Evolutionary conservation across 1,140 invertebrate species (phyloP).

Genomic region (Lanistes nyassanus): DNA sequence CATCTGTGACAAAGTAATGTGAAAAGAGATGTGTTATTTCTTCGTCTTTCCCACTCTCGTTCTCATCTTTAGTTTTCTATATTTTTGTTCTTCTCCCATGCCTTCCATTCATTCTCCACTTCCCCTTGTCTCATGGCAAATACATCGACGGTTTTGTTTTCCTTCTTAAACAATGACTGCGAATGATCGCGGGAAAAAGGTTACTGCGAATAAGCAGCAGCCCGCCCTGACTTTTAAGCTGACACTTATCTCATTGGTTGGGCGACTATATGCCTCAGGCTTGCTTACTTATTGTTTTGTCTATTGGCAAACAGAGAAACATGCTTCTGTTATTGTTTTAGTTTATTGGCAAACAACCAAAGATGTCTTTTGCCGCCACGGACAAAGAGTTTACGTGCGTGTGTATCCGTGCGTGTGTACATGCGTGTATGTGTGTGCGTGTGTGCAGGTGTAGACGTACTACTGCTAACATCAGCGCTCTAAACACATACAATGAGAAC

Average conservation of each 20-base stretch:
- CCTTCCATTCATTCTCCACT: not conserved
- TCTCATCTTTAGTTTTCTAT: constrained; percentile 11
- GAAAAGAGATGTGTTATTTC: no score
- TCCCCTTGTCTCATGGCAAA: not conserved
- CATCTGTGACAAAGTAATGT: not conserved
- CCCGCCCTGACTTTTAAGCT: not conserved
- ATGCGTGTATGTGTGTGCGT: constrained; percentile 16
- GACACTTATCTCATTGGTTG: not conserved
- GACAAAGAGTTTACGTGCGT: not conserved
- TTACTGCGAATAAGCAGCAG: not conserved
- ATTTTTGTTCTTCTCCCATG: constrained; percentile 5
- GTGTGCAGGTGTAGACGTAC: constrained; percentile 12
- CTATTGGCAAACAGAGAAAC: no score
- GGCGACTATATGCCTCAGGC: not conserved
- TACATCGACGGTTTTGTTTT: not conserved
- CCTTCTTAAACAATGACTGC: not conserved
- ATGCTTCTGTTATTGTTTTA: no score
- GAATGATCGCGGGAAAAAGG: not conserved
- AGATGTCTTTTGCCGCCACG: no score
- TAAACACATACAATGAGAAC: no score
- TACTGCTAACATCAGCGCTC: no score
- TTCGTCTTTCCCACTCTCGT: constrained; percentile 8
- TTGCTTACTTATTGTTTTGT: constrained; percentile 2
- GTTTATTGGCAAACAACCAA: no score
- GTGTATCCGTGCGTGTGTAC: constrained; percentile 6